Evolutionary conservation across 2,113 vertebrate genomes (phyloP), one percentile per base, ranked within the genome.

Genomic region (Megaleporinus macrocephalus): DNA sequence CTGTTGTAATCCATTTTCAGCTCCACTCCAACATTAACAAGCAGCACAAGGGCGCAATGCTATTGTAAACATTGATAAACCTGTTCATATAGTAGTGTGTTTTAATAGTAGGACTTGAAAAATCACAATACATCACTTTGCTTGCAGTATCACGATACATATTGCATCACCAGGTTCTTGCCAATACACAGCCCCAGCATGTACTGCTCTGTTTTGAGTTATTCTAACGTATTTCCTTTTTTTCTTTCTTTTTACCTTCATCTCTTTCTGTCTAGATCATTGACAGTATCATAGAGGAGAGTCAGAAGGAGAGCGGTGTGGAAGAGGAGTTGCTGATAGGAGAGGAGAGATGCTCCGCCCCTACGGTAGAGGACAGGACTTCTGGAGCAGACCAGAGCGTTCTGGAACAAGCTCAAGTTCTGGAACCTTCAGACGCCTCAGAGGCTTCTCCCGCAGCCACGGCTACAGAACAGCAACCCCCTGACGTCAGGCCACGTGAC

Each of bases 231-330:
- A 76, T 44, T 14, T 18, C 4, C n/a, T 51, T 5, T 2, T 59
- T 47, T 61, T 61, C 44, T n/a, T 18, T n/a, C n/a, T n/a, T n/a
- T n/a, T n/a, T n/a, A n/a, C n/a, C 33, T 36, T 3, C 6, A 36
- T 18, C 10, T 74, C n/a, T 55, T 20, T 55, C 20, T 69, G 1
- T 68, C 47, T 70, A 99, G 98, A 99, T 99, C 81, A 99, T 99
- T 83, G 97, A 98, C 89, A 97, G 96, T 93, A 99, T 98, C 91
- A 97, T 99, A 85, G 95, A 98, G 89, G 96, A 98, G 91, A 97
- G 96, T 91, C 95, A 98, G 85, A 97, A 97, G 85, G 95, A 89
- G 77, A 92, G 86, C 12, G 91, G 85, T 18, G 90, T 91, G 29
- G 95, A 95, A 70, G 94, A 95, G 84, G 92, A 89, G 76, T 86